Conservation (phyloP, 2,888 invertebrate genomes). For the Xanthorhoe spadicearia region DNA sequence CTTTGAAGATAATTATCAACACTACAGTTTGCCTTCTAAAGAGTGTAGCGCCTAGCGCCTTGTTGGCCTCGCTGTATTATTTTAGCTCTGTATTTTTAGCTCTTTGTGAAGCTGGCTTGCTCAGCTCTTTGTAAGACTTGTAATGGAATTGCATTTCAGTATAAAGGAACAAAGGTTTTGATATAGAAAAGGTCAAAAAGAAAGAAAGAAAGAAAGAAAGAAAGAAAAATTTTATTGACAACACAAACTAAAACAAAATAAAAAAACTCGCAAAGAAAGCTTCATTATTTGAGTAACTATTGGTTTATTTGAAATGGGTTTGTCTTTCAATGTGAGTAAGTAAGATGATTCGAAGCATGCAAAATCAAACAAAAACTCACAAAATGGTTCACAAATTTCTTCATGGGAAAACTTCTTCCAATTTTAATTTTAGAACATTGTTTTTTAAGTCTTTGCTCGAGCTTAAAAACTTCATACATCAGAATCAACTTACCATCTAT, state of each 20-base stretch:
- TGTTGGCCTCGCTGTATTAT: conserved; percentile 14
- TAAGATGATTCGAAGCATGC: no score
- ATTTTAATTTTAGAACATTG: not conserved
- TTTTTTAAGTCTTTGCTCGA: no score
- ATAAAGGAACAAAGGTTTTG: conserved; percentile 21
- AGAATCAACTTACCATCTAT: no score
- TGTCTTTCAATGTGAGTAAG: no score
- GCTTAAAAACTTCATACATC: no score
- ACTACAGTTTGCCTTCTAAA: not conserved
- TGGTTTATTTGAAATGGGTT: no score
- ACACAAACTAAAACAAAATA: no score
- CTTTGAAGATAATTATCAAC: not conserved
- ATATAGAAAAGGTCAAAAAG: conserved; percentile 17
- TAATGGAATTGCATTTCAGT: conserved; percentile 30
- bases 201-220: no score
- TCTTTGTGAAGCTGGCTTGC: conserved; percentile 23
- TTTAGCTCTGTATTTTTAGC: conserved; percentile 16
- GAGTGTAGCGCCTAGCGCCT: not conserved
- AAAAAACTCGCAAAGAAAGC: conserved; percentile 4
- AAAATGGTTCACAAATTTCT: no score
- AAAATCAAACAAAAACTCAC: no score
- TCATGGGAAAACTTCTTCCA: no score
- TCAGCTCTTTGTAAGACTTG: conserved; percentile 25
- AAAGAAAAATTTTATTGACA: no score
- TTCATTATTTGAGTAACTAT: not conserved